A percentile compares a stretch with the other conserved stretches of the same genome.
Conservation (phyloP, 2,888 invertebrate species). For the Busseola fusca region DNA sequence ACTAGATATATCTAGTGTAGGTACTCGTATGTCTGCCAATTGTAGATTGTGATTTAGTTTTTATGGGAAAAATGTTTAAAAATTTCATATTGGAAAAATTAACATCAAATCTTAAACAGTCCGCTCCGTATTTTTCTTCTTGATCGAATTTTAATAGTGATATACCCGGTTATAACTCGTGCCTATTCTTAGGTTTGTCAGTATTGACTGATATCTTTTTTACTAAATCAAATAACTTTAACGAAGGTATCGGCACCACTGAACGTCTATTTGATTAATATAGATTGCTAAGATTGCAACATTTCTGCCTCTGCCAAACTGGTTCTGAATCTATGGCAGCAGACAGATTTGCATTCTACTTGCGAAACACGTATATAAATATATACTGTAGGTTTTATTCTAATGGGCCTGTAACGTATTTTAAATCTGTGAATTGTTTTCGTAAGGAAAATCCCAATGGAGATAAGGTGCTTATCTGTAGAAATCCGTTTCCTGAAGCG, state of each 20-base stretch:
- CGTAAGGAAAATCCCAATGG: not conserved
- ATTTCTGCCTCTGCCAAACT: not conserved
- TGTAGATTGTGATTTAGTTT: not conserved
- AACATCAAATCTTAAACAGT: not conserved
- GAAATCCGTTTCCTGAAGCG: not conserved
- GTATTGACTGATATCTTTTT: not conserved
- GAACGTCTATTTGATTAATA: not conserved
- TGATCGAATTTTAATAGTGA: no score
- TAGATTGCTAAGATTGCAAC: not conserved
- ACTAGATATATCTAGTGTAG: no score
- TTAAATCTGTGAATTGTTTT: not conserved
- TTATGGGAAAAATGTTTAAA: not conserved
- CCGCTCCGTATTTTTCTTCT: not conserved
- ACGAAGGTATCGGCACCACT: no score
- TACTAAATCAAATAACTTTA: no score
- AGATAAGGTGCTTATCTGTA: not conserved
- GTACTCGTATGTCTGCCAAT: constrained; percentile 5
- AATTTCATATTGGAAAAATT: not conserved
- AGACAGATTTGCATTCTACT: not conserved
- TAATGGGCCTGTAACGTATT: not conserved
- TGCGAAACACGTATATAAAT: not conserved
- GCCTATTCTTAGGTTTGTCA: not conserved
- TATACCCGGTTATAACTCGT: no score
- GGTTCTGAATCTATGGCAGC: not conserved
- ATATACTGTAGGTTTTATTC: not conserved